These are phyloP conservation scores for Drosophila buzzatii DNA, from an alignment of 2,888 invertebrate species.

Conservation along the genomic window DNA sequence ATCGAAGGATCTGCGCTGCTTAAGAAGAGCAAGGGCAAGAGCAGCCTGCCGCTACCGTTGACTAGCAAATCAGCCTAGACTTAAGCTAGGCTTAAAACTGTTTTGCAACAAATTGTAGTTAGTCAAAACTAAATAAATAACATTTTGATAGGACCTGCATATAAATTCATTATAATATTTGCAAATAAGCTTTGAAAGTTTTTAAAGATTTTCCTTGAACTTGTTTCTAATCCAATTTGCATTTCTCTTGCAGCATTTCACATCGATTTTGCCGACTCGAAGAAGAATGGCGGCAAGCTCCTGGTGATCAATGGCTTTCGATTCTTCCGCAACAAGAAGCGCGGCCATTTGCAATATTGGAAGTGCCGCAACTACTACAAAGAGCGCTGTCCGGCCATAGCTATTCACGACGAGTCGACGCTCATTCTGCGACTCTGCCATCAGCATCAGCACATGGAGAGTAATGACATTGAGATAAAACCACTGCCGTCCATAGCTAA, in stretches of 20 bases:
- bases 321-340: slow-evolving; percentile 85
- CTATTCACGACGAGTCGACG: slow-evolving; percentile 84
- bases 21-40: slow-evolving; percentile 11
- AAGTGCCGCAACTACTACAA: slow-evolving; percentile 85
- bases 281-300: slow-evolving; percentile 85
- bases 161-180: slow-evolving; percentile 2
- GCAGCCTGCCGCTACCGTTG: slow-evolving; percentile 11
- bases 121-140: slow-evolving; percentile 51
- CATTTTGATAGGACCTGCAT: slow-evolving; percentile 20
- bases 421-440: slow-evolving; percentile 83
- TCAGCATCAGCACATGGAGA: slow-evolving; percentile 83
- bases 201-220: too few relatives aligned
- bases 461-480: slow-evolving; percentile 84
- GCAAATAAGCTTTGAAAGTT: not conserved
- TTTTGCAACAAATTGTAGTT: slow-evolving; percentile 26
- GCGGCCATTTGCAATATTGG: slow-evolving; percentile 85
- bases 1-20: slow-evolving; percentile 25
- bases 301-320: slow-evolving; percentile 85
- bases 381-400: slow-evolving; percentile 85
- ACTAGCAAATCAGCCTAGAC: slow-evolving; percentile 36
- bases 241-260: slow-evolving; percentile 78
- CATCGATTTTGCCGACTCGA: slow-evolving; percentile 85
- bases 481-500: slow-evolving; percentile 60
- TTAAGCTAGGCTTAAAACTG: slow-evolving; percentile 34
- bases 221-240: not conserved